Percentiles rank a stretch among this genome's conserved stretches.
These are phyloP conservation scores for Pseudomyrmex concolor DNA, from an alignment of 1,140 invertebrate genomes.

Conservation along the genomic window DNA sequence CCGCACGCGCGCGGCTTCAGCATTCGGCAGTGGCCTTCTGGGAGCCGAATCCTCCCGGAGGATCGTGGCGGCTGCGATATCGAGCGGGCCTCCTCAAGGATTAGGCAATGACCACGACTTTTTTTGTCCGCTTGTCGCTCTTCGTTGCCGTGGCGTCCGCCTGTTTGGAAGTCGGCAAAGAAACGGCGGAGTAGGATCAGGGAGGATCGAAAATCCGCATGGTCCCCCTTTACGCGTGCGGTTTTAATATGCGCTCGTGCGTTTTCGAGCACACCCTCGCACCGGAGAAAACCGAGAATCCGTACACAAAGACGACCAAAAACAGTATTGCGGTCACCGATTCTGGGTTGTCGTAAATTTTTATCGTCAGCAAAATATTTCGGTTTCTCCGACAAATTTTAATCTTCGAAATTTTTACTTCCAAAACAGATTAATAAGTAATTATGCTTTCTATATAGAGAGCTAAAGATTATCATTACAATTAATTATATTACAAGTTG, in stretches of 20 bases:
- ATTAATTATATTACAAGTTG: too few relatives aligned
- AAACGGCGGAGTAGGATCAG: constrained; percentile 34
- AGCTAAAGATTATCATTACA: too few relatives aligned
- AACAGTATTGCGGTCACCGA: constrained; percentile 49
- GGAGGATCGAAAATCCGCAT: constrained; percentile 49
- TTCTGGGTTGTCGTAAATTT: constrained; percentile 32
- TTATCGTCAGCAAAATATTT: constrained; percentile 22
- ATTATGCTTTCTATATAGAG: neutral
- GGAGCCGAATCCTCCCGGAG: constrained; percentile 60
- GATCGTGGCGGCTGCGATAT: constrained; percentile 56
- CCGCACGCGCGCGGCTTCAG: constrained; percentile 66
- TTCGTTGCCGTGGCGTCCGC: constrained; percentile 49
- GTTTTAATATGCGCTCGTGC: constrained; percentile 54
- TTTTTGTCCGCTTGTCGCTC: constrained; percentile 49
- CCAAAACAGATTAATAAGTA: neutral
- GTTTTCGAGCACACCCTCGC: constrained; percentile 37
- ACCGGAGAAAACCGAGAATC: constrained; percentile 11
- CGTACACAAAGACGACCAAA: constrained; percentile 32
- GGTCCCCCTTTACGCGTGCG: constrained; percentile 47
- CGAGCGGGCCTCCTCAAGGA: constrained; percentile 65
- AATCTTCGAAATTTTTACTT: neutral
- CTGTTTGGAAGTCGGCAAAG: constrained; percentile 57
- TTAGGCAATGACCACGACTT: constrained; percentile 60
- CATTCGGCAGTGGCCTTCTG: constrained; percentile 50
- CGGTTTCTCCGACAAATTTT: constrained; percentile 13